Conservation (phyloP, 1,140 invertebrate species). For the Nixonia krombeini region DNA sequence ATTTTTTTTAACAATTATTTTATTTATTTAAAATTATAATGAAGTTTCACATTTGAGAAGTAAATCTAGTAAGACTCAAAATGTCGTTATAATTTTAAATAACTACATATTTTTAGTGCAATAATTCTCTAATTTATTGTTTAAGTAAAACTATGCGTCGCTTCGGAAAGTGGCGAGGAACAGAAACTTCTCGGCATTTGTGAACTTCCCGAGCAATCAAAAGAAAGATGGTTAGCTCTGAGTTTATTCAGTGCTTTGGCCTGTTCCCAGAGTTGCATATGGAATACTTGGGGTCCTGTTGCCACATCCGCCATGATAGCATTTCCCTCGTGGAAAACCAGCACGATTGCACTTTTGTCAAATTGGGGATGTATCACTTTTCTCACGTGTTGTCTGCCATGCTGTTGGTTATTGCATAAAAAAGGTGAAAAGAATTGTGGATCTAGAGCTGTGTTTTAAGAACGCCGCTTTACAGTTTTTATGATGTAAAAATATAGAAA, state of each 20-base stretch:
- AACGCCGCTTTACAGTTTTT: too few species aligned
- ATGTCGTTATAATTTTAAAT: slow-evolving; percentile 2
- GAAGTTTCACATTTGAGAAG: too few species aligned
- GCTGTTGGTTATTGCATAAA: slow-evolving; percentile 67
- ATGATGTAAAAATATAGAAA: too few species aligned
- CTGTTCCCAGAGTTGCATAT: slow-evolving; percentile 57
- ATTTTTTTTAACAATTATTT: too few species aligned
- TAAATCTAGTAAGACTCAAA: too few species aligned
- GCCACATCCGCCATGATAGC: slow-evolving; percentile 64
- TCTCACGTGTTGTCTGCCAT: slow-evolving; percentile 64
- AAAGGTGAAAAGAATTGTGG: slow-evolving; percentile 42
- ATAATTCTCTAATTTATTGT: too few species aligned
- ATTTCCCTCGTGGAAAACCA: slow-evolving; percentile 68
- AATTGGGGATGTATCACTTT: slow-evolving; percentile 73
- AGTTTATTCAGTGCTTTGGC: slow-evolving; percentile 46
- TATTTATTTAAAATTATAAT: too few species aligned
- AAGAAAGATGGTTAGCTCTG: slow-evolving; percentile 49
- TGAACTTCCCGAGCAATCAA: slow-evolving; percentile 11
- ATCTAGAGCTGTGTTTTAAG: neutral
- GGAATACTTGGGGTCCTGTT: slow-evolving; percentile 75
- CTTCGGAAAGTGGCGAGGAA: slow-evolving; percentile 6
- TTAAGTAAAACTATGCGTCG: neutral
- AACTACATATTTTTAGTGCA: too few species aligned
- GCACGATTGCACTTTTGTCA: slow-evolving; percentile 68
- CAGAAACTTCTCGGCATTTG: slow-evolving; percentile 10